Conservation (phyloP, 2,888 invertebrate species). For the Parasteatoda lunata region DNA sequence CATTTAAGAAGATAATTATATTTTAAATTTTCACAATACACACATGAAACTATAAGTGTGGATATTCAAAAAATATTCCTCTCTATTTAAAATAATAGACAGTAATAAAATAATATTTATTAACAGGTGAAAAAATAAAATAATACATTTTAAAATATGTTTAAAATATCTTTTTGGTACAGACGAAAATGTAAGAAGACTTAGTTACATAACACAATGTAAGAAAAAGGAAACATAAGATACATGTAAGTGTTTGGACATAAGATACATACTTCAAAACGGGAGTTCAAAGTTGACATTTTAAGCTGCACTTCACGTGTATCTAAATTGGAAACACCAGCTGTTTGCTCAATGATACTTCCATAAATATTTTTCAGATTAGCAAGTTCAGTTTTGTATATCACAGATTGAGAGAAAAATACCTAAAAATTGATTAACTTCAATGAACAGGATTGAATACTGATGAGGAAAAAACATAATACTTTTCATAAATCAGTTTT, state of each 20-base stretch:
- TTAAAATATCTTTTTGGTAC: not conserved
- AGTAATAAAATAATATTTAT: not conserved
- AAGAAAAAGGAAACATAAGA: too few species aligned
- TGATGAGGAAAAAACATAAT: not conserved
- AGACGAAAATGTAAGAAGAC: not conserved
- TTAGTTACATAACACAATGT: not conserved
- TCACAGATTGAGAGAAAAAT: conserved; percentile 90
- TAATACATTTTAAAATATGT: not conserved
- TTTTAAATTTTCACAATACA: too few species aligned
- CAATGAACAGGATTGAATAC: not conserved
- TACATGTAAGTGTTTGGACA: too few species aligned
- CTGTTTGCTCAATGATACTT: conserved; percentile 86
- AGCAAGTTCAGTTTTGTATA: conserved; percentile 94
- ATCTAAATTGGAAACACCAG: conserved; percentile 84
- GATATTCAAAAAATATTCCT: not conserved
- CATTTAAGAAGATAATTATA: not conserved
- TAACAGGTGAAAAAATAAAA: not conserved
- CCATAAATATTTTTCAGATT: conserved; percentile 95
- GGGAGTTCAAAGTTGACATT: conserved; percentile 87
- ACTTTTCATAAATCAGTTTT: not conserved
- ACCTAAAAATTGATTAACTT: conserved; percentile 72
- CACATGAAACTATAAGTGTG: too few species aligned
- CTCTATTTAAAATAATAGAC: not conserved
- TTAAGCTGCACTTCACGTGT: conserved; percentile 80
- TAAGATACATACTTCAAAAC: conserved; percentile 79